Base-by-base conservation (phyloP, 2,797 vertebrate genomes). In the Sebastes diaconus region DNA sequence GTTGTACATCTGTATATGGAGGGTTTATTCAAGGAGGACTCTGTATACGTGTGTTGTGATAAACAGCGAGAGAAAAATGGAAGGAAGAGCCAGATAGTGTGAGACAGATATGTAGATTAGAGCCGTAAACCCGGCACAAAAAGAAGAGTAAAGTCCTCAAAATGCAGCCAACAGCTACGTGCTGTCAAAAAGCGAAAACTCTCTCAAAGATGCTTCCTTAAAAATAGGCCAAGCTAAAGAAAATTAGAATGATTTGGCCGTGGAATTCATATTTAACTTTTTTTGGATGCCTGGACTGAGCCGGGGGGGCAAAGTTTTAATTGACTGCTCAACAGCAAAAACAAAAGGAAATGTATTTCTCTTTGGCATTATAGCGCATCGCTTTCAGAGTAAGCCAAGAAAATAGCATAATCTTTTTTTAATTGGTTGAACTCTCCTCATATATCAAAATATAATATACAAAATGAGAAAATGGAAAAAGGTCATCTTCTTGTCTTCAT, bases 31-130 rank as follows among this genome's bases (percentile, higher is more conserved):
- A 67, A 85, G 70, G 65, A 29, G 66, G 46, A 20, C 8, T 67
- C 22, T 73, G 36, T 68, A 50, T 65, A 32, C 18, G 39, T 14
- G 25, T 32, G 25, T 32, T 34, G 22, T 50, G 65, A 82, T 58
- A 68, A 73, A 80, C 32, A 68, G 63, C 0, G 8, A 64, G 68
- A 67, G 52, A 61, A 65, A 75, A 84, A 73, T 6, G 14, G 34
- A 69, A 84, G 29, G 20, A 14, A 80, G 70, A 84, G 75, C 36
- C 39, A 77, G 77, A 84, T 64, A 80, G 73, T 13, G 55, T 59
- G 67, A 84, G 81, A 84, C 72, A 83, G 80, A 84, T 88, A 87
- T 88, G 80, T 72, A 84, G 75, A 89, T 85, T 60, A 60, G 72
- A 80, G 75, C 55, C 25, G 42, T 59, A 80, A 85, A 73, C 27